Evolutionary conservation across 1,140 invertebrate genomes (phyloP), one percentile per base, ranked within the genome.

Genomic region (Pseudomyrmex dendroicus): DNA sequence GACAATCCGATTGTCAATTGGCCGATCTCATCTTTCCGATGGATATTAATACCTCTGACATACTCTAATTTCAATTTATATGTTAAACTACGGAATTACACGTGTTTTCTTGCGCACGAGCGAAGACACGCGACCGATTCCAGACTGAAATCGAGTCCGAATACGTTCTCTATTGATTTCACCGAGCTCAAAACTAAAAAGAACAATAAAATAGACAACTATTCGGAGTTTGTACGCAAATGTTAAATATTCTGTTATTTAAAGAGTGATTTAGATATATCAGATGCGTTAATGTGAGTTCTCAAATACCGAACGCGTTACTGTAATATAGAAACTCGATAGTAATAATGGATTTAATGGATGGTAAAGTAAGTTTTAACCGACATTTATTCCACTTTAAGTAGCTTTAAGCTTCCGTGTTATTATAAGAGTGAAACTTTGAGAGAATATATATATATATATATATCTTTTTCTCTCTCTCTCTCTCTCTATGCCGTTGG

Each of bases 61-160:
- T 52, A 22, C 61, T 85, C 61, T 85, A 76, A 74, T 76, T 82
- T 52, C 87, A 84, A 89, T 89, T 73, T 89, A 89, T 84, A 89
- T 89, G 87, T 84, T 89, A 89, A 89, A 61, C 57, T 62, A 52
- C 44, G 13, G 52, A 54, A 83, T 86, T 74, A 85, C 59, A 22
- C n/a, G 48, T 35, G 35, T 73, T 84, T 64, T 44, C 9, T 35
- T 9, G 25, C 20, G 35, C 12, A 54, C 12, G 12, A 22, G 25
- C 73, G 46, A 63, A 25, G 59, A 20, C 17, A 2, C 13, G 13
- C 67, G 67, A 77, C 67, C 63, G 56, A 35, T 35, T 35, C 25
- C 17, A 10, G 4, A 15, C 8, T 46, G 50, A 67, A 77, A 56
- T 56, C 20, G 25, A 22, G 10, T 35, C 4, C 17, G 4, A 67